phyloP scores from a whole-genome alignment of 2,888 invertebrate genomes.

The Nomada ferruginata region DNA sequence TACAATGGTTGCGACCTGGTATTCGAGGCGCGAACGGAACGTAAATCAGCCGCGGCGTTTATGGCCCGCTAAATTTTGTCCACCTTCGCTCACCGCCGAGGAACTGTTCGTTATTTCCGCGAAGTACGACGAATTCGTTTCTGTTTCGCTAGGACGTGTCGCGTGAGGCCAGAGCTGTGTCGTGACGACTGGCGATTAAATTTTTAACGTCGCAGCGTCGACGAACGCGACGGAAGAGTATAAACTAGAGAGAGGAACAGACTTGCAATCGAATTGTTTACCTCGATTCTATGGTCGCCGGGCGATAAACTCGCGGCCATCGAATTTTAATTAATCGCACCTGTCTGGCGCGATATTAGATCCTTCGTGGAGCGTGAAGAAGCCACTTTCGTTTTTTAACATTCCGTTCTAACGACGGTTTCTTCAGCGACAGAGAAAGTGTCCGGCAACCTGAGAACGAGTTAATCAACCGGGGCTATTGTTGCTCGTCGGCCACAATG shows the following conservation, averaged over 20 bases:
- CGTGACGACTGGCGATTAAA: conserved; percentile 23
- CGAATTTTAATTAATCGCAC: too few species aligned
- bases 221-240: too few species aligned
- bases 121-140: background rate
- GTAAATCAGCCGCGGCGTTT: conserved; percentile 43
- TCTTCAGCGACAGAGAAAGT: conserved; percentile 8
- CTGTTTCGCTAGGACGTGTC: background rate
- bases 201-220: conserved; percentile 16
- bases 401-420: background rate
- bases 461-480: conserved; percentile 12
- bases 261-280: background rate
- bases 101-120: conserved; percentile 16
- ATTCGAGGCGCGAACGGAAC: conserved; percentile 25
- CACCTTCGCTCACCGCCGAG: background rate
- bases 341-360: too few species aligned
- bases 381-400: too few species aligned
- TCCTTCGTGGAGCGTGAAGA: too few species aligned
- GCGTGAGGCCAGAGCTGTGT: conserved; percentile 7
- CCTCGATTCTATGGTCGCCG: too few species aligned
- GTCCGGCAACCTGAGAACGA: background rate
- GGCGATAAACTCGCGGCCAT: too few species aligned
- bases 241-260: background rate
- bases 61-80: conserved; percentile 36
- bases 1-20: conserved; percentile 17
- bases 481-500: background rate